phyloP scores from a whole-genome alignment of 2,888 invertebrate genomes.

The Camptogramma bilineatum region DNA sequence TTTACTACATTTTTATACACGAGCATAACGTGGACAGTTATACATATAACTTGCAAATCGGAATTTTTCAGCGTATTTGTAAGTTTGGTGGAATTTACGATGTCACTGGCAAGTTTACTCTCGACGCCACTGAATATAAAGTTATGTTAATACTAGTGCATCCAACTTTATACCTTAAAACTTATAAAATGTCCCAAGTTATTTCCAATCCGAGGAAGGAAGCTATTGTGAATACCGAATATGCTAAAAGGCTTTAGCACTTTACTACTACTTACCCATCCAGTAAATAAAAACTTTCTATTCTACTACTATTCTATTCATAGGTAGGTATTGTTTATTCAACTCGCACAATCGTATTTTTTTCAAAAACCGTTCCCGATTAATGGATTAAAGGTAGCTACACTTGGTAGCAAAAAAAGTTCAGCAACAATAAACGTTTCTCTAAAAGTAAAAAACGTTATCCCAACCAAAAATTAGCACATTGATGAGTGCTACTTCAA shows the following conservation, averaged over 20 bases:
- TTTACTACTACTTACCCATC: constrained; percentile 31
- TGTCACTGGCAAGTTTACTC: constrained; percentile 74
- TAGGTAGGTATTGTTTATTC: constrained; percentile 16
- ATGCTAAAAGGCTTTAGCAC: constrained; percentile 39
- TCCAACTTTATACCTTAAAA: constrained; percentile 73
- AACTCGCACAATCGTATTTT: constrained; percentile 13
- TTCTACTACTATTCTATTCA: constrained; percentile 11
- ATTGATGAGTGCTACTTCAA: too few species aligned
- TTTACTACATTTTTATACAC: constrained; percentile 53
- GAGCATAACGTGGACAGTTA: constrained; percentile 66
- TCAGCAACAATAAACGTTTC: too few species aligned
- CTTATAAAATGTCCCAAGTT: constrained; percentile 74
- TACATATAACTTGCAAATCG: constrained; percentile 68
- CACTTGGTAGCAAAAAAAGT: neutral
- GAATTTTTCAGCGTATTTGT: constrained; percentile 75
- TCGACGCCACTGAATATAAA: constrained; percentile 79
- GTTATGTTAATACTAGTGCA: constrained; percentile 80
- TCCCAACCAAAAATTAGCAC: too few species aligned
- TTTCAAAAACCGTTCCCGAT: constrained; percentile 8
- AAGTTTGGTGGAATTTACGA: constrained; percentile 80
- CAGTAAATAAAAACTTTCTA: constrained; percentile 24
- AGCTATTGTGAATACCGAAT: constrained; percentile 49
- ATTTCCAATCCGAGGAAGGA: constrained; percentile 64
- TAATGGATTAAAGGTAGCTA: constrained; percentile 10
- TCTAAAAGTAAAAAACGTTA: too few species aligned